These are phyloP conservation scores for Papilio demoleus DNA, from an alignment of 2,888 invertebrate species.

Conservation along the genomic window DNA sequence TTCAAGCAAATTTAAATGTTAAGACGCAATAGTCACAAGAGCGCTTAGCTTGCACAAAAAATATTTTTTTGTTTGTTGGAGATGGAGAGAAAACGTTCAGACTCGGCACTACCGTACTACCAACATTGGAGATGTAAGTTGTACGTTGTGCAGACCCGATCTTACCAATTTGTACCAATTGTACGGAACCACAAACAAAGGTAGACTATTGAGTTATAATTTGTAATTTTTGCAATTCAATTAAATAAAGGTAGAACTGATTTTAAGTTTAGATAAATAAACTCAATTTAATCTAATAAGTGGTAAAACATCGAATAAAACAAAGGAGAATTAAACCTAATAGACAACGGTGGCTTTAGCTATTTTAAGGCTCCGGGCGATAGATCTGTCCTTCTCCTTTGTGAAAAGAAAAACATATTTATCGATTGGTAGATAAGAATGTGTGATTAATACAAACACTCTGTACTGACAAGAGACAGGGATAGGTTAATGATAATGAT, in stretches of 20 bases:
- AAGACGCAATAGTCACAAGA: slow-evolving; percentile 72
- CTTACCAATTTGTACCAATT: neutral
- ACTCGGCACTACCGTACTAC: slow-evolving; percentile 27
- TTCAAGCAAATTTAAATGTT: slow-evolving; percentile 56
- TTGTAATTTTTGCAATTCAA: neutral
- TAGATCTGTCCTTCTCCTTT: too few relatives aligned
- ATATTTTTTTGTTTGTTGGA: slow-evolving; percentile 60
- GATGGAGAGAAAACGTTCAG: slow-evolving; percentile 44
- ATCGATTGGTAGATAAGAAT: too few relatives aligned
- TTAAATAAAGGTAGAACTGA: neutral
- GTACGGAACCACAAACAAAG: neutral
- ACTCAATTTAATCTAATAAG: neutral
- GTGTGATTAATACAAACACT: too few relatives aligned
- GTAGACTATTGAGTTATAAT: neutral
- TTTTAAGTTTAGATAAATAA: too few relatives aligned
- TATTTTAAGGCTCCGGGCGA: too few relatives aligned
- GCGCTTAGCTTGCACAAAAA: slow-evolving; percentile 79
- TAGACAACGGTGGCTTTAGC: too few relatives aligned
- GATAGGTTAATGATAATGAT: too few relatives aligned
- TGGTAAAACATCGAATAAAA: neutral
- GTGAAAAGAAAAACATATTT: too few relatives aligned
- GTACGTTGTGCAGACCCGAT: neutral
- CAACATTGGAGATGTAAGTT: slow-evolving; percentile 14
- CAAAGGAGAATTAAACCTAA: too few relatives aligned
- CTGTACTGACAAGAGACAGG: too few relatives aligned